Base-by-base conservation (phyloP, 1,140 invertebrate genomes). In the Aphidius gifuensis region DNA sequence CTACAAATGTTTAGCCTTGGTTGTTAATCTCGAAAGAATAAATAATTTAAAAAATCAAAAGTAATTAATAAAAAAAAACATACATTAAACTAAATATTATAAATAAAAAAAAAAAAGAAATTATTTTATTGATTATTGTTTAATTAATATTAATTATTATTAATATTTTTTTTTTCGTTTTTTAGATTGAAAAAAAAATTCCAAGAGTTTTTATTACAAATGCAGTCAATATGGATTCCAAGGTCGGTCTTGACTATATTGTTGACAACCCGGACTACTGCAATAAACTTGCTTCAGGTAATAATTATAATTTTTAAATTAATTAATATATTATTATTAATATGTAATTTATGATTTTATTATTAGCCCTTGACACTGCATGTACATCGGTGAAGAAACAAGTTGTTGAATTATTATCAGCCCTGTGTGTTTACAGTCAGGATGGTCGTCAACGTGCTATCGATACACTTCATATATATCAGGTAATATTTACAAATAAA, bases 241-340 rank as follows among this genome's bases (percentile, higher is more conserved):
- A 91, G 70, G 90, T 94, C 75, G 92, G 92, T 70, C 85, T 96
- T 76, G 93, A 96, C 83, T 94, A 94, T 78, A 95, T 96, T 75
- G 91, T 96, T 59, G 92, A 95, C 77, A 94, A 94, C 82, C 89
- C 89, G 65, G 93, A 94, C 78, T 97, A 97, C 81, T 92, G 93
- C 67, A 85, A 87, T 58, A 94, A 96, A 82, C 87, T 97, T 72
- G 93, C 93, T 46, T 88, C 85, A 74, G 88, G 88, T 90, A 83
- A 54, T 49, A 53, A 54, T 54, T 46, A 32, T 32, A n/a, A n/a
- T 32, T 40, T 40, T 38, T n/a, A 55, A 40, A 9, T 16, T 16
- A 16, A 16, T 16, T 42, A 39, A 9, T 55, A 57, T 61, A 40
- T 64, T 66, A 39, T 44, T 60, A 40, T 11, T 44, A 48, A 5